Evolutionary conservation across 2,113 vertebrate species (phyloP), one percentile per base, ranked within the genome.

Genomic region (Rhabdomys dilectus): DNA sequence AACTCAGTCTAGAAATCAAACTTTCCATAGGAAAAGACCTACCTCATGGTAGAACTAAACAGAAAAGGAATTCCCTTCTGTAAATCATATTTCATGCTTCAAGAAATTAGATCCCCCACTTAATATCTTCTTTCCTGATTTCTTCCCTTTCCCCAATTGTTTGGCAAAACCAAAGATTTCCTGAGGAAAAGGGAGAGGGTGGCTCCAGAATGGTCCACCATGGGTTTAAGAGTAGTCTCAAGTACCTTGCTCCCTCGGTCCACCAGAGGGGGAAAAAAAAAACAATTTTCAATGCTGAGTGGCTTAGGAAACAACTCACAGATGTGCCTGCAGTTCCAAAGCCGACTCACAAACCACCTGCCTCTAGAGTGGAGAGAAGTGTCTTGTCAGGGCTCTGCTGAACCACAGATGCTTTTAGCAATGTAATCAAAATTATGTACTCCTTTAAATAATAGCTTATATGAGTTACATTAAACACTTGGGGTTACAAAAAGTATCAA

Each of bases 181-280:
- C 34, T 88, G 24, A 73, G 45, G 17, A 8, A 5, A 53, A n/a
- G 9, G 11, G 1, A 39, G 1, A 7, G 9, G 12, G 8, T 15
- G 29, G 11, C 15, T 62, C 77, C 48, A 84, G 60, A 68, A 56
- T 29, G 45, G 31, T 16, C 39, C 48, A 1, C 39, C 56, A 1
- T 3, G 26, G 26, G 11, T 87, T 11, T 16, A 9, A 45, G 16
- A 58, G 39, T 9, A 9, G 24, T 81, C 77, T 93, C 62, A 84
- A 2, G 45, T n/a, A n/a, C 19, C 39, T 22, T 73, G 13, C 3
- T 42, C 58, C n/a, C 26, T 34, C 56, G 26, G 51, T 90, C 22
- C 36, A 76, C 51, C 15, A 91, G 34, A 82, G 48, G n/a, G n/a
- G 26, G 17, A 58, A 64, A 24, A 96, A 86, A 51, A 96, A 96